Base-by-base conservation (phyloP, 2,113 vertebrate species). In the Etheostoma spectabile region DNA sequence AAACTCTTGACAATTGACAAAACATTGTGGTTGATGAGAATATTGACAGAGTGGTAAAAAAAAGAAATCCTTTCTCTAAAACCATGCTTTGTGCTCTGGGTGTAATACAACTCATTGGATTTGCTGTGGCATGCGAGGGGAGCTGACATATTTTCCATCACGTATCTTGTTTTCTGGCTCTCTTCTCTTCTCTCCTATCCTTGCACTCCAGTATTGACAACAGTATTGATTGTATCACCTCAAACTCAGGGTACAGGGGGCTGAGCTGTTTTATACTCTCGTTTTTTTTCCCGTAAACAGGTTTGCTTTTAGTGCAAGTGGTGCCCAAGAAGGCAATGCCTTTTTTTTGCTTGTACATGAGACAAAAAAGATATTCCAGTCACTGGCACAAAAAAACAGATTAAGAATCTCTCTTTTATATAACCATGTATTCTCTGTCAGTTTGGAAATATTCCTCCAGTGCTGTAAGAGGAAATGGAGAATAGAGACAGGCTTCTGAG, bases 71-170 rank as follows among this genome's bases (percentile, higher is more conserved):
- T 10, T 63, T 46, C 33, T 38, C 80, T 42, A 42, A 66, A 77
- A 55, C 70, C 55, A 27, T 68, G 51, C 67, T 62, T 67, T 83
- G 63, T 73, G 77, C 61, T 67, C 19, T 24, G n/a, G 19, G 51
- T 71, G 56, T 74, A 57, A 33, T 8, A 72, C 74, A 82, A 82
- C 84, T 84, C 55, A 64, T 27, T 72, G 73, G 76, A 84, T 81
- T 65, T 83, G 52, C 72, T 77, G 72, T 76, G 62, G 72, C 73
- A 53, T 57, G n/a, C 12, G 14, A 78, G 53, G 19, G 27, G 51
- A 74, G 81, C 70, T 72, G 82, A 80, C 86, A 86, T 81, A 63
- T 83, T 84, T 87, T 77, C 66, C 69, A 24, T 80, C 69, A 77
- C 12, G 1, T 52, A 15, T 64, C 77, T 61, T 38, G 24, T 72